Base-by-base conservation (phyloP, 2,797 vertebrate genomes). In the Peromyscus nudipes region DNA sequence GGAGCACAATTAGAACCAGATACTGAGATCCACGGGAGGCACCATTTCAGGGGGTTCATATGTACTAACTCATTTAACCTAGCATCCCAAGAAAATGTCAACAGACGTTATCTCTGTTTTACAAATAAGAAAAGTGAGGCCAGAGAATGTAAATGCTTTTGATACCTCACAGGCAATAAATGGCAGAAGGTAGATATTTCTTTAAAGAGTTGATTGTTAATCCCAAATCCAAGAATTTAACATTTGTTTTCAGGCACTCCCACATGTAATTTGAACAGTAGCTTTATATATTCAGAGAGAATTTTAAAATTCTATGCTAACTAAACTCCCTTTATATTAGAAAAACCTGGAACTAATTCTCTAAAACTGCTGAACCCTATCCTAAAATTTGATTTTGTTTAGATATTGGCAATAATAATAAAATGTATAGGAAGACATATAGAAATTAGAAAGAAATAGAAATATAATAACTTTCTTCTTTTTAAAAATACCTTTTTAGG, bases 311-410 rank as follows among this genome's bases (percentile, higher is more conserved):
- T 11, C 37, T 76, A 17, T 37, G 2, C 46, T 73, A 83, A 71
- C 62, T 81, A 34, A 29, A 80, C 21, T 79, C 0, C 0, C 3
- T 80, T 87, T 88, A 57, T 73, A 76, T 55, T 95, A 65, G 37
- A 52, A 90, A 75, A 80, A 19, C 43, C 65, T 88, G 13, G n/a
- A 96, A 65, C 43, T 95, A 79, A 40, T 92, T 83, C 1, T 95
- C 14, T 95, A 57, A 96, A 27, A 13, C 71, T 16, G 43, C 40
- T 23, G 23, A 71, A 91, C 12, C 6, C 2, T 31, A 19, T 46
- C 77, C 84, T 73, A 73, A 83, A 46, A 43, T 87, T 64, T 89
- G 21, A 19, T 86, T 57, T 93, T n/a, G 19, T 93, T 80, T 60
- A 55, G 92, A 31, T 34, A 81, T 43, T 25, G 21, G 2, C n/a